Percentiles rank a stretch among this genome's conserved stretches.
Evolutionary conservation across 2,888 invertebrate species (phyloP).

Genomic region (Nasonovia ribisnigri): DNA sequence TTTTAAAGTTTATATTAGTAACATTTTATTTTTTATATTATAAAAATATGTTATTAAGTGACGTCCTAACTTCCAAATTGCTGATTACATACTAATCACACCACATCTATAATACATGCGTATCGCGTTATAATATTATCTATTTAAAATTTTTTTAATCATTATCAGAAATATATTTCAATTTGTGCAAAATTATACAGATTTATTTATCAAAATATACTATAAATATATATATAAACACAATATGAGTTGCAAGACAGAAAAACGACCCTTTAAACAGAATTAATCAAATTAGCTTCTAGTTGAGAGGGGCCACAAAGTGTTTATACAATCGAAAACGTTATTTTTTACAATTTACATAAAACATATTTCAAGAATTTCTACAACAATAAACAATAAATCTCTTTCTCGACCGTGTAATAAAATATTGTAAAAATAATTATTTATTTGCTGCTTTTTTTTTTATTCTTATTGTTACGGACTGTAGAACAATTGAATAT

Average conservation of each 20-base stretch:
- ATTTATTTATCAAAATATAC: background rate
- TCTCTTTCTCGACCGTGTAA: background rate
- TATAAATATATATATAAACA: background rate
- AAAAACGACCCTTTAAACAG: background rate
- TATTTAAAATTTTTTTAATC: background rate
- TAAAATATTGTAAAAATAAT: constrained; percentile 37
- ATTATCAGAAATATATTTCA: background rate
- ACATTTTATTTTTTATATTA: background rate
- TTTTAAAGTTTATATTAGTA: background rate
- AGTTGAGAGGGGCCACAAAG: constrained; percentile 17
- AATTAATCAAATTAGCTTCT: constrained; percentile 47
- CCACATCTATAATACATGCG: background rate
- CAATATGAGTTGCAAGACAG: background rate
- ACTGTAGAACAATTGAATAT: background rate
- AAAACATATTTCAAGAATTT: constrained; percentile 51
- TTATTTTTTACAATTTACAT: constrained; percentile 40
- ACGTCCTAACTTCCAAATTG: background rate
- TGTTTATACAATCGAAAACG: constrained; percentile 52
- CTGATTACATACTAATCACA: background rate
- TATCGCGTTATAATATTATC: background rate
- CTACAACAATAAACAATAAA: constrained; percentile 39
- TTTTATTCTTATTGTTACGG: background rate
- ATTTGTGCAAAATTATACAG: background rate
- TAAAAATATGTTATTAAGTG: background rate
- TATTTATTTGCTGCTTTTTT: constrained; percentile 2